Percentiles rank a stretch among this genome's conserved stretches.
These are phyloP conservation scores for Champsocephalus esox DNA, from an alignment of 2,797 vertebrate genomes.

Conservation along the genomic window DNA sequence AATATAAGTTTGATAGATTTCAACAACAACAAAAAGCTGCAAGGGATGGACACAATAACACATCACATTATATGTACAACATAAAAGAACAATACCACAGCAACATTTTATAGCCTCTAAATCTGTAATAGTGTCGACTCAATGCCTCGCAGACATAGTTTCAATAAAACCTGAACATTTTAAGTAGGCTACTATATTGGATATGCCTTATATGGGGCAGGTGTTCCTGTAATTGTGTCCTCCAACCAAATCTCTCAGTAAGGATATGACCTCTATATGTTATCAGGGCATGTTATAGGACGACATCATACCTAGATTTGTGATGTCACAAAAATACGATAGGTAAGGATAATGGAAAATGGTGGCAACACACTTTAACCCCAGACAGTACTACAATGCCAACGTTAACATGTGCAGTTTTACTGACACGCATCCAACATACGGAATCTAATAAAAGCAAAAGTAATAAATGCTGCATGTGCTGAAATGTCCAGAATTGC, in stretches of 20 bases:
- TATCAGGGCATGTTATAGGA: background rate
- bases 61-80: constrained; percentile 25
- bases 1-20: constrained; percentile 16
- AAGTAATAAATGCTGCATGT: constrained; percentile 13
- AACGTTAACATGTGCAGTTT: background rate
- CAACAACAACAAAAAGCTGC: constrained; percentile 14
- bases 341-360: background rate
- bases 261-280: constrained; percentile 19
- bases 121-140: constrained; percentile 21
- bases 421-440: constrained; percentile 10
- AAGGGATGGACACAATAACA: constrained; percentile 18
- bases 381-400: background rate
- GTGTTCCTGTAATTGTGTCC: constrained; percentile 11
- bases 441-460: background rate
- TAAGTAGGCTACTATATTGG: constrained; percentile 10
- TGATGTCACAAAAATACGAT: background rate
- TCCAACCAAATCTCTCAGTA: constrained; percentile 12
- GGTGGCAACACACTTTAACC: background rate
- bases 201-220: constrained; percentile 8
- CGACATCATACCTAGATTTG: background rate
- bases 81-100: constrained; percentile 28
- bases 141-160: constrained; percentile 12
- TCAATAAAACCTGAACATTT: constrained; percentile 12
- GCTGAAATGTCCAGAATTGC: constrained; percentile 24
- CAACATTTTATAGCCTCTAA: constrained; percentile 34